phyloP scores from a whole-genome alignment of 2,797 vertebrate species.

The Nyctibius grandis region DNA sequence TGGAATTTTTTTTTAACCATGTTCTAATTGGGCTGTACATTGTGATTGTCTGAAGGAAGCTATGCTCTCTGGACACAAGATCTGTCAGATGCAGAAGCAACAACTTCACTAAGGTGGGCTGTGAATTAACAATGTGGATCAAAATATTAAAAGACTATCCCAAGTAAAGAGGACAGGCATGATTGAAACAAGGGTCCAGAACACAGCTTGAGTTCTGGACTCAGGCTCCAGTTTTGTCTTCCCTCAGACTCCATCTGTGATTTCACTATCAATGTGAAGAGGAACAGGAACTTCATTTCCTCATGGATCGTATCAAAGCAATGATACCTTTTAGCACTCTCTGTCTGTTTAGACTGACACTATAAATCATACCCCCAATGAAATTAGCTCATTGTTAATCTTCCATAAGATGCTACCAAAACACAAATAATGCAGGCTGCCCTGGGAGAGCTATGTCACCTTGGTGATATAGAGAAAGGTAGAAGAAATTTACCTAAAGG shows the following conservation, averaged over 20 bases:
- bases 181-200: background rate
- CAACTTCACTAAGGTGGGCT: background rate
- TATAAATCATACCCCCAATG: background rate
- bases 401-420: background rate
- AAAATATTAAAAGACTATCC: background rate
- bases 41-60: background rate
- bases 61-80: background rate
- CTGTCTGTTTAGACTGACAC: background rate
- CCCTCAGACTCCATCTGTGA: background rate
- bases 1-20: background rate
- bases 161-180: background rate
- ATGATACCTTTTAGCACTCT: background rate
- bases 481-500: background rate
- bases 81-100: background rate
- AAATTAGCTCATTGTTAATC: background rate
- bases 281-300: background rate
- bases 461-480: background rate
- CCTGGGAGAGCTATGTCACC: background rate
- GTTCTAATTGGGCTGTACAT: background rate
- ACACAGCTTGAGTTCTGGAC: background rate
- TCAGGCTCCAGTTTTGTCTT: background rate
- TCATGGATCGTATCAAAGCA: background rate
- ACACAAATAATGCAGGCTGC: background rate
- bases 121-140: background rate
- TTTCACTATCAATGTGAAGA: background rate